phyloP scores from a whole-genome alignment of 2,888 invertebrate genomes.

The Nebria brevicollis region DNA sequence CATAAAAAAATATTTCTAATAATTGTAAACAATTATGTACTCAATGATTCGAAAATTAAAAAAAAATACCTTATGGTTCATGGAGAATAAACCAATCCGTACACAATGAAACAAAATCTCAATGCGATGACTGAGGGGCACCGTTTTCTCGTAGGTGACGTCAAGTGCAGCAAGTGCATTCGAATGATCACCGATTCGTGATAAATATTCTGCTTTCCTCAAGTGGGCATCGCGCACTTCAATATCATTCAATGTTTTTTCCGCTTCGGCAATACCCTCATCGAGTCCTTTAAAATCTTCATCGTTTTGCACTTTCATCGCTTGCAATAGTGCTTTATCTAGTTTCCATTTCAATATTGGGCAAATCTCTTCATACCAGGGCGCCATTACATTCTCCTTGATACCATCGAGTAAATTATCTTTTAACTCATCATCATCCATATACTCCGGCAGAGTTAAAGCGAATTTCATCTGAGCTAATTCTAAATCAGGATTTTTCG shows the following conservation, averaged over 20 bases:
- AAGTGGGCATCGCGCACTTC: slow-evolving; percentile 56
- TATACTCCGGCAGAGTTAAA: slow-evolving; percentile 64
- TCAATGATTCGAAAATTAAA: too few species aligned
- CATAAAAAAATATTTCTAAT: slow-evolving; percentile 33
- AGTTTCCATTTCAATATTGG: slow-evolving; percentile 62
- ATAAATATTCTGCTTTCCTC: slow-evolving; percentile 60
- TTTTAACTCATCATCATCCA: slow-evolving; percentile 63
- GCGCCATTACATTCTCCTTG: slow-evolving; percentile 69
- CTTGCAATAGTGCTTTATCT: slow-evolving; percentile 59
- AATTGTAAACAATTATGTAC: too few species aligned
- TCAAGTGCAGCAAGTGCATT: slow-evolving; percentile 55
- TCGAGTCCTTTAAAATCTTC: slow-evolving; percentile 53
- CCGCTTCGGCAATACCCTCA: slow-evolving; percentile 52
- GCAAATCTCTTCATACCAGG: slow-evolving; percentile 71
- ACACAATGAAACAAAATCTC: slow-evolving; percentile 62
- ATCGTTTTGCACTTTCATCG: slow-evolving; percentile 54
- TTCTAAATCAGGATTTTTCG: slow-evolving; percentile 54
- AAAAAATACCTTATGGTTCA: slow-evolving; percentile 50
- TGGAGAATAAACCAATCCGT: slow-evolving; percentile 58
- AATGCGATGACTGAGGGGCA: slow-evolving; percentile 59
- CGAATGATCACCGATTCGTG: slow-evolving; percentile 61
- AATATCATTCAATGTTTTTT: slow-evolving; percentile 50
- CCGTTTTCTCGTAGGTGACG: slow-evolving; percentile 58
- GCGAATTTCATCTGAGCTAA: slow-evolving; percentile 69
- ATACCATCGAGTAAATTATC: slow-evolving; percentile 64